A percentile compares a stretch with the other conserved stretches of the same genome.
These are phyloP conservation scores for Cheilosia impressa DNA, from an alignment of 2,888 invertebrate genomes.

Conservation along the genomic window DNA sequence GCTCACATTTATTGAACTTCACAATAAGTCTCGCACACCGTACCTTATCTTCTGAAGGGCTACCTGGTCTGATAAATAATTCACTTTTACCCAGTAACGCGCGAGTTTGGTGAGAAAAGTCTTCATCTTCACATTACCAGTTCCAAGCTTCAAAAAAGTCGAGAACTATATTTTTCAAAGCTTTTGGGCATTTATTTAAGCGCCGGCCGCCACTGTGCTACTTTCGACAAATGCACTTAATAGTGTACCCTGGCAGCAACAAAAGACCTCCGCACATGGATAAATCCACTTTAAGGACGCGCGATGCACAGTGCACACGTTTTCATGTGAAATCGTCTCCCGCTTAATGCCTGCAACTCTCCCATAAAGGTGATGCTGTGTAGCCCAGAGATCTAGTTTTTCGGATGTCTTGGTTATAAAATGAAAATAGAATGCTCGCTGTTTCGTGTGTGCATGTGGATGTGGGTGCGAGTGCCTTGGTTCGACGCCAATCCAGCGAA, in stretches of 20 bases:
- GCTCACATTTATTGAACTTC: too few species aligned
- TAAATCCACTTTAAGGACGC: constrained; percentile 73
- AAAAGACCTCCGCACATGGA: constrained; percentile 49
- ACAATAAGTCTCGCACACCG: too few species aligned
- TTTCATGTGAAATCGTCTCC: constrained; percentile 60
- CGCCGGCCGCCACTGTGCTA: constrained; percentile 38
- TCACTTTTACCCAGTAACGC: too few species aligned
- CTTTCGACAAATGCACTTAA: constrained; percentile 35
- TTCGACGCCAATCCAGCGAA: constrained; percentile 71
- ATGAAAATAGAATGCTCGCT: constrained; percentile 59
- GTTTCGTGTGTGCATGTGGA: neutral
- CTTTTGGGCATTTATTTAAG: too few species aligned
- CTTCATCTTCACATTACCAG: too few species aligned
- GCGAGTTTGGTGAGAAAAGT: too few species aligned
- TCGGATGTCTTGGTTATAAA: constrained; percentile 57
- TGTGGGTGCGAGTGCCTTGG: constrained; percentile 46
- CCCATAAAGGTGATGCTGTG: constrained; percentile 28
- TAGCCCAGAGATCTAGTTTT: constrained; percentile 18
- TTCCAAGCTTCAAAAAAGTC: too few species aligned
- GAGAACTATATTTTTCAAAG: too few species aligned
- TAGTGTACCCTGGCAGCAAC: constrained; percentile 23
- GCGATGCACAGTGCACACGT: constrained; percentile 31
- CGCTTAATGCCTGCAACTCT: constrained; percentile 24
- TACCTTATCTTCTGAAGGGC: too few species aligned
- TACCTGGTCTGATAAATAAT: too few species aligned